Base-by-base conservation (phyloP, 37 sponge, comb jelly and placozoan genomes). In the Halisarca cf. caerulea region DNA sequence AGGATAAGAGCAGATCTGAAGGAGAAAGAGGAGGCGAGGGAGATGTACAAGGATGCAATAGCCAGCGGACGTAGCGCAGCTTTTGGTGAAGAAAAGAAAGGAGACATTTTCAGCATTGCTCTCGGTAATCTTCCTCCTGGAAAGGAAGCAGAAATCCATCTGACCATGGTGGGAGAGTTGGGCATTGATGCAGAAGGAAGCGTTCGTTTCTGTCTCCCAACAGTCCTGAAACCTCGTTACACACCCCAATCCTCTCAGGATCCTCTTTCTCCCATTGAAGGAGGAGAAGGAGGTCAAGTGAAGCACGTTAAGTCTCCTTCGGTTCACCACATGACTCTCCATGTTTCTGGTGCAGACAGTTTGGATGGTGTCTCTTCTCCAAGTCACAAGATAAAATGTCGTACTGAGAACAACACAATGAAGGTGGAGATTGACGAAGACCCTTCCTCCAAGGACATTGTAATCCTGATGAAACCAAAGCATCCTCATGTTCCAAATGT, bases 101-200 rank as follows among this genome's bases (percentile, higher is more conserved):
- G 87, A 38, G 95, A 94, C 82, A 94, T 94, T 28, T 84, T 94
- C 80, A 90, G 87, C 64, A 70, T 93, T 43, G 47, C 83, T 58
- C 87, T 93, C 27, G 93, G 93, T 17, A 93, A 93, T 41, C 87
- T 93, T 9, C 90, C 93, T 36, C 87, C 90, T 17, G 57, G 82
- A 38, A 72, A 75, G 35, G 84, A 87, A 17, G 93, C 90, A 38
- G 72, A 88, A 58, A n/a, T 93, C 36, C 58, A 83, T 30, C 74
- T 93, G 9, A 80, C 81, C 60, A 66, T 93, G 57, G 87, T 84
- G 30, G 87, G 87, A 20, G 85, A 89, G 87, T 68, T 93, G 59
- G 86, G 58, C n/a, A 57, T 82, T 74, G 73, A 82, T 36, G 72
- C 59, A 27, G 80, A 79, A 39, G 66, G 59, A 0, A 23, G 60